Conservation (phyloP, 2,113 vertebrate species). For the Elaphurus davidianus region DNA sequence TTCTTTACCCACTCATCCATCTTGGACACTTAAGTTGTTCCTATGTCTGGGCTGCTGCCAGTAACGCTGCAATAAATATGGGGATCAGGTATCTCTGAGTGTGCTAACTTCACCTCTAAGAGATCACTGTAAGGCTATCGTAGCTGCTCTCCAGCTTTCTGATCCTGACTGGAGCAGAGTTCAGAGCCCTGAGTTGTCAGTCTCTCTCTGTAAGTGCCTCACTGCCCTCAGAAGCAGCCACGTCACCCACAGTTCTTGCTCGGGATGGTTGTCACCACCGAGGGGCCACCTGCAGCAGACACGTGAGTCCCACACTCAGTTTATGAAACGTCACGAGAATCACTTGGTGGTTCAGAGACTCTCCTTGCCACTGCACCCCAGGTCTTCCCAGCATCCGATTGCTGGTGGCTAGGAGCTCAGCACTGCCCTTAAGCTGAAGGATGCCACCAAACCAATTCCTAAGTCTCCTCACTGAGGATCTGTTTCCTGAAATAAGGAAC, state of each 20-base stretch:
- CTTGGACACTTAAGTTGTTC: neutral
- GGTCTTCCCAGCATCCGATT: neutral
- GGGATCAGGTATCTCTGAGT: neutral
- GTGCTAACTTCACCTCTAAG: neutral
- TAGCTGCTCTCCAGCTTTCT: neutral
- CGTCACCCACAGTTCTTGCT: neutral
- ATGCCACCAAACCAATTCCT: neutral
- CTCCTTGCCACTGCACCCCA: neutral
- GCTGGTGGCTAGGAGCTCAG: neutral
- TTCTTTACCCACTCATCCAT: neutral
- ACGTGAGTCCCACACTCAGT: no score
- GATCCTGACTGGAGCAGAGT: neutral
- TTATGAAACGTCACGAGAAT: neutral
- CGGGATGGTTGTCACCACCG: no score
- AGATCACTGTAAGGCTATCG: neutral
- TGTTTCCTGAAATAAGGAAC: neutral
- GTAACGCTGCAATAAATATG: neutral
- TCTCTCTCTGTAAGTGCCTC: neutral
- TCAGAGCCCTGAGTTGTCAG: neutral
- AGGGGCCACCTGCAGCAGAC: neutral
- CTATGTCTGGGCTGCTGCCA: neutral
- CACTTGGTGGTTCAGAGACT: no score
- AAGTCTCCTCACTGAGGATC: neutral
- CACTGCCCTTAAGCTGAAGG: neutral
- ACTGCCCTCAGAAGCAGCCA: neutral